These are phyloP conservation scores for Diplazon laetatorius DNA, from an alignment of 2,888 invertebrate genomes.

Conservation along the genomic window DNA sequence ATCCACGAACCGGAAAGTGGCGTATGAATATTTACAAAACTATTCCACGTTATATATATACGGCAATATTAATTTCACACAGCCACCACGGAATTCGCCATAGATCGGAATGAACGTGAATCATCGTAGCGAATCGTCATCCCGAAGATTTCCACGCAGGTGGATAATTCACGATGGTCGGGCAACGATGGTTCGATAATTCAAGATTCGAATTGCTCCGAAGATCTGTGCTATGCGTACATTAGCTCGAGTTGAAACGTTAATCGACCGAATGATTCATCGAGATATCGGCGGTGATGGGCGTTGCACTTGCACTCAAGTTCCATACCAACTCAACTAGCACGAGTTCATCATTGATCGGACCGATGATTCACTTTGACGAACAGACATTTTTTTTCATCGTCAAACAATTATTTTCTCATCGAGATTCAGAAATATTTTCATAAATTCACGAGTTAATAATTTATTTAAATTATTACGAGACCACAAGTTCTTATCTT, in stretches of 20 bases:
- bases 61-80: no score
- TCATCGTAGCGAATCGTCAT: conserved; percentile 3
- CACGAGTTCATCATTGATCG: conserved; percentile 48
- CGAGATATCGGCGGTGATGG: neutral
- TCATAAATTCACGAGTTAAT: no score
- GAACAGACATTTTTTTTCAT: conserved; percentile 11
- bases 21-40: conserved; percentile 65
- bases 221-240: neutral
- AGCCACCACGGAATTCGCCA: neutral
- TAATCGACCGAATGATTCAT: neutral
- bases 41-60: conserved; percentile 56
- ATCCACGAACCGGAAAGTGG: conserved; percentile 3
- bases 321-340: conserved; percentile 43
- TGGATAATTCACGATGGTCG: conserved; percentile 5
- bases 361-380: conserved; percentile 35
- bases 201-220: no score
- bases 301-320: neutral
- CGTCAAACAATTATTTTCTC: neutral
- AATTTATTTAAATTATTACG: no score
- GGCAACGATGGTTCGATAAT: neutral
- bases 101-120: neutral
- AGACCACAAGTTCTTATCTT: no score
- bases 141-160: neutral
- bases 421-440: neutral
- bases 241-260: neutral